Percentiles rank a stretch among this genome's conserved stretches.
These are phyloP conservation scores for Hypselothyrea guttata DNA, from an alignment of 2,888 invertebrate species.

Conservation along the genomic window DNA sequence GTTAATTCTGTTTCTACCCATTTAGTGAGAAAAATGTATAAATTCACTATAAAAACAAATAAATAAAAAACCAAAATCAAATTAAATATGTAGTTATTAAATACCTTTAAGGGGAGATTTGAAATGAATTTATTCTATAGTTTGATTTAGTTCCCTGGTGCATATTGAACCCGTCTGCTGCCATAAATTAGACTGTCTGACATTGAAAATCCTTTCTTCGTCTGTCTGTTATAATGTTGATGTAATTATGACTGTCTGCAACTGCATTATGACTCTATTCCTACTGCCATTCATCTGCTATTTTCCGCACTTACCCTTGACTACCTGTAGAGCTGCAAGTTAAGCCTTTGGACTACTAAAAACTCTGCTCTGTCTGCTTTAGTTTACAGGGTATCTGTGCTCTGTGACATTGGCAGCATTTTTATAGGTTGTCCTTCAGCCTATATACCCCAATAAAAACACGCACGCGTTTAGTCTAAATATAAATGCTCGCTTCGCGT, in stretches of 20 bases:
- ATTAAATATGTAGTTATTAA: too few relatives aligned
- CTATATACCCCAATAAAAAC: not conserved
- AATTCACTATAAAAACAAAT: too few relatives aligned
- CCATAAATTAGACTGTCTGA: slow-evolving; percentile 13
- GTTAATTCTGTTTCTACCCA: too few relatives aligned
- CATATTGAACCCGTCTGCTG: slow-evolving; percentile 6
- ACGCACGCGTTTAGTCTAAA: not conserved
- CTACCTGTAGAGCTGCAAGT: slow-evolving; percentile 40
- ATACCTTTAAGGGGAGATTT: too few relatives aligned
- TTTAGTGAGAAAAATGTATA: too few relatives aligned
- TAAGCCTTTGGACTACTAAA: slow-evolving; percentile 48
- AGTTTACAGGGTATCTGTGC: slow-evolving; percentile 8
- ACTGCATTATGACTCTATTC: not conserved
- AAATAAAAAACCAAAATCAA: too few relatives aligned
- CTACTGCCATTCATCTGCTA: too few relatives aligned
- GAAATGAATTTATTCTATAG: too few relatives aligned
- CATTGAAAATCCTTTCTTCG: not conserved
- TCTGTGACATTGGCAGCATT: slow-evolving; percentile 27
- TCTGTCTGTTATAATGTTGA: slow-evolving; percentile 1
- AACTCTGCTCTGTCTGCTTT: slow-evolving; percentile 9
- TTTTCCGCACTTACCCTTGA: slow-evolving; percentile 1
- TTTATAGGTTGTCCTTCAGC: not conserved
- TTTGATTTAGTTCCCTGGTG: too few relatives aligned
- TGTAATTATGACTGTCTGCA: slow-evolving; percentile 18
- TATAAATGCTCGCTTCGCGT: slow-evolving; percentile 28